Percentiles rank a stretch among this genome's conserved stretches.
These are phyloP conservation scores for Lasioglossum calceatum DNA, from an alignment of 2,888 invertebrate species.

Conservation along the genomic window DNA sequence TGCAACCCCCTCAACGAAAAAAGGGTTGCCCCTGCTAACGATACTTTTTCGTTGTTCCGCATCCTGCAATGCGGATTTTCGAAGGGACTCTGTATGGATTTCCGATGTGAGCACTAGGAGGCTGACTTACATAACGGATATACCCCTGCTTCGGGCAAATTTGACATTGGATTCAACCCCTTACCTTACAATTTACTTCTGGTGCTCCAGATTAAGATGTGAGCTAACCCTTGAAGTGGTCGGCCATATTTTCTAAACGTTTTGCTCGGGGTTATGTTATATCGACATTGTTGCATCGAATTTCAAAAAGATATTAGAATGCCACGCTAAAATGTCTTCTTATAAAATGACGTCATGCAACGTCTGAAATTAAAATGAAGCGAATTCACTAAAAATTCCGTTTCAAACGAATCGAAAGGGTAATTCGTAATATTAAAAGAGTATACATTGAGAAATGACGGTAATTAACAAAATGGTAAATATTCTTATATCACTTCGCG, in stretches of 20 bases:
- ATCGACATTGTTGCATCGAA: neutral
- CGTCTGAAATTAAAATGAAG: neutral
- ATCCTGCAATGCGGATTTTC: slow-evolving; percentile 46
- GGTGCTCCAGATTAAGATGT: neutral
- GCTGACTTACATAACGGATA: neutral
- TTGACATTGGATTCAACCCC: neutral
- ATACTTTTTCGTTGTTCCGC: slow-evolving; percentile 14
- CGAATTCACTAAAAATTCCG: neutral
- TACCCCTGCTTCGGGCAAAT: neutral
- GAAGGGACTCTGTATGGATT: neutral
- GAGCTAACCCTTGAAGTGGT: neutral
- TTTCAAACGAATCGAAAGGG: neutral
- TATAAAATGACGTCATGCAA: neutral
- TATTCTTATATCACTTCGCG: slow-evolving; percentile 10
- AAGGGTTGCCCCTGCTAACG: neutral
- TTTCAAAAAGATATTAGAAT: neutral
- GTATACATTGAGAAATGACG: neutral
- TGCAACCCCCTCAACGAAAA: slow-evolving; percentile 12
- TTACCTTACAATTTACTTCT: neutral
- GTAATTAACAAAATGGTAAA: neutral
- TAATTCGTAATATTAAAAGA: neutral
- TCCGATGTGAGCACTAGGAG: neutral
- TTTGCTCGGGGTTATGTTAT: neutral
- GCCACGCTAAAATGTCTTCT: no score
- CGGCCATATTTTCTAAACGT: neutral